These are phyloP conservation scores for Egretta garzetta DNA, from an alignment of 2,113 vertebrate species.

Conservation along the genomic window DNA sequence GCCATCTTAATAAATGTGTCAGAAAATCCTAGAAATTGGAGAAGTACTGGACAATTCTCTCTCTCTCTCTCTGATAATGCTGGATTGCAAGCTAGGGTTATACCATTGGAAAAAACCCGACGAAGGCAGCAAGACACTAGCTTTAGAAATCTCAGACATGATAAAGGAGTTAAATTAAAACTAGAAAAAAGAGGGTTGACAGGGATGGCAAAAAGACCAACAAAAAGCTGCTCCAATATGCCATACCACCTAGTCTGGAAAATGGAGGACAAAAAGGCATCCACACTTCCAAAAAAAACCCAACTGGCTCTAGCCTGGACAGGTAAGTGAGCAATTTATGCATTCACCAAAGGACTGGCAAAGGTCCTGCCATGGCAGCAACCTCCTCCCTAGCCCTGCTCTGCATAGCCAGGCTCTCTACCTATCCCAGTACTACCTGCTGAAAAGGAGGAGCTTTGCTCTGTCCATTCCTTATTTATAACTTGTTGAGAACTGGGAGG, in stretches of 20 bases:
- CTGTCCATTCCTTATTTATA: constrained; percentile 66
- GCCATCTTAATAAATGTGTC: not conserved
- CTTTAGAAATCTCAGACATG: not conserved
- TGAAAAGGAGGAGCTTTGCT: constrained; percentile 70
- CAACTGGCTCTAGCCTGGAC: not conserved
- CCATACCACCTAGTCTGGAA: not conserved
- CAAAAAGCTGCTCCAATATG: not conserved
- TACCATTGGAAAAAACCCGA: not conserved
- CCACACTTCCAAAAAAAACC: not conserved
- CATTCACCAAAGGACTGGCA: constrained; percentile 38
- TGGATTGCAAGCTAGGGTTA: not conserved
- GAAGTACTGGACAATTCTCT: not conserved
- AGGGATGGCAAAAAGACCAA: not conserved
- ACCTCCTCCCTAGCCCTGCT: constrained; percentile 20
- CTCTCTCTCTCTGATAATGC: not conserved
- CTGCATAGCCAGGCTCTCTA: constrained; percentile 49
- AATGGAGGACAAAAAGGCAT: not conserved
- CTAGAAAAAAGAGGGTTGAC: not conserved
- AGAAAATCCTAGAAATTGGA: not conserved
- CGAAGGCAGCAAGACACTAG: not conserved
- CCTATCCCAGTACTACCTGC: constrained; percentile 61
- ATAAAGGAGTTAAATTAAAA: not conserved
- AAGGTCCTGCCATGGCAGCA: constrained; percentile 27
- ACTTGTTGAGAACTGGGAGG: constrained; percentile 51
- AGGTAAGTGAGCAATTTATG: constrained; percentile 15